Conservation (phyloP, 30 jellyfish, hydroid and myxozoan genomes). For the Aurelia coerulea region DNA sequence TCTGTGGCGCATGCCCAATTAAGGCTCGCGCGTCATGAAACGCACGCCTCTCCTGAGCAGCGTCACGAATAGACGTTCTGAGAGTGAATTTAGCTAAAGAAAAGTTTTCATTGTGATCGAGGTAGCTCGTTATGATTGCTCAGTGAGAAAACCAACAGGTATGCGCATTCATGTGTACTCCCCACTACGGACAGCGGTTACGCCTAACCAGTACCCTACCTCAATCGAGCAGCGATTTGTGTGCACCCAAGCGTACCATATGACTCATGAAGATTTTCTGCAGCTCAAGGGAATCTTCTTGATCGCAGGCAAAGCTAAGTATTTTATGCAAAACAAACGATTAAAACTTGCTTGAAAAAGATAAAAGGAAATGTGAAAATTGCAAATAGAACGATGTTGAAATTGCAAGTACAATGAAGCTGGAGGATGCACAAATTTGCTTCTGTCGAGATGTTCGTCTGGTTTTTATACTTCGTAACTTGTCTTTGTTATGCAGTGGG, state of each 20-base stretch:
- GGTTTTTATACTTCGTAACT: conserved; percentile 26
- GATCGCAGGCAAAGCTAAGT: conserved; percentile 1
- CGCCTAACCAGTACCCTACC: conserved; percentile 31
- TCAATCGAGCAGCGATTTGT: conserved; percentile 26
- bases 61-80: no score
- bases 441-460: conserved; percentile 48
- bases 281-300: conserved; percentile 46
- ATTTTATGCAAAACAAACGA: background rate
- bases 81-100: no score
- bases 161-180: conserved; percentile 58
- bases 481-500: conserved; percentile 65
- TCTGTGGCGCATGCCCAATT: no score
- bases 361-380: background rate
- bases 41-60: no score
- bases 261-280: conserved; percentile 57
- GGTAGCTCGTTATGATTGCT: conserved; percentile 33
- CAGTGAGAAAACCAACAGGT: conserved; percentile 56
- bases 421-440: conserved; percentile 18
- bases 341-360: background rate
- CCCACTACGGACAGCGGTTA: conserved; percentile 17
- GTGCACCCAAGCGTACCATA: conserved; percentile 66
- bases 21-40: no score
- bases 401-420: conserved; percentile 41
- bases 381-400: conserved; percentile 7
- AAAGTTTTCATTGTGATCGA: background rate